Evolutionary conservation across 2,797 vertebrate genomes (phyloP).

Genomic region (Hoplostethus atlanticus): DNA sequence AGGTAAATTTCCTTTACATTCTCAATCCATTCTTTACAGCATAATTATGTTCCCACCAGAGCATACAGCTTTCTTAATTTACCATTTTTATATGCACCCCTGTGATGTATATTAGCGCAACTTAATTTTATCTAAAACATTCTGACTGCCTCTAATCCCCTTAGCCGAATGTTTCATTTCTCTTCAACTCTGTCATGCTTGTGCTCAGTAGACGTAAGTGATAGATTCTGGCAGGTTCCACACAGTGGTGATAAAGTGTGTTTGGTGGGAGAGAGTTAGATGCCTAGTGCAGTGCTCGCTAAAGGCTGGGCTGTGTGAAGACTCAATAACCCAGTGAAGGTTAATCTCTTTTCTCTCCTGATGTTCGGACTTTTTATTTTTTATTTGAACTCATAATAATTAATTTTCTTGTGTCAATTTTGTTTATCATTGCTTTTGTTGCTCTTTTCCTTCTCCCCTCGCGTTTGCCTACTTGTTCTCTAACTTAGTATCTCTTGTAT

Average conservation of each 20-base stretch:
- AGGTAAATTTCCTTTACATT: constrained; percentile 75
- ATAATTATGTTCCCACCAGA: not conserved
- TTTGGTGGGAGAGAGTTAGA: constrained; percentile 45
- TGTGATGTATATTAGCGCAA: not conserved
- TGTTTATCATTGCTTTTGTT: not conserved
- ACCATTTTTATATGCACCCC: not conserved
- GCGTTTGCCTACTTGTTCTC: not conserved
- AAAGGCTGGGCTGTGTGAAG: constrained; percentile 28
- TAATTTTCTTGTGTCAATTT: not conserved
- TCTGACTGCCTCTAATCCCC: constrained; percentile 27
- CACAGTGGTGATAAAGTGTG: constrained; percentile 72
- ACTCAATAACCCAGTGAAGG: constrained; percentile 38
- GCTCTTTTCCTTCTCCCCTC: not conserved
- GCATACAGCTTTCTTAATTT: not conserved
- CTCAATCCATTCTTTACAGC: not conserved
- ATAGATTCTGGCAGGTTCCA: constrained; percentile 70
- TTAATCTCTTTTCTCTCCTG: constrained; percentile 3
- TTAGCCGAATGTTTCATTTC: constrained; percentile 23
- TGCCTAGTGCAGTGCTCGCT: constrained; percentile 27
- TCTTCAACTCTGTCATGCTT: constrained; percentile 21
- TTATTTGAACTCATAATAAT: not conserved
- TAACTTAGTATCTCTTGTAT: not conserved
- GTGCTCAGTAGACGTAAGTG: constrained; percentile 53
- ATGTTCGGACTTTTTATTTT: not conserved
- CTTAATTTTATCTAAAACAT: constrained; percentile 14